These are phyloP conservation scores for Caretta caretta DNA, from an alignment of 2,113 vertebrate genomes.

Conservation along the genomic window DNA sequence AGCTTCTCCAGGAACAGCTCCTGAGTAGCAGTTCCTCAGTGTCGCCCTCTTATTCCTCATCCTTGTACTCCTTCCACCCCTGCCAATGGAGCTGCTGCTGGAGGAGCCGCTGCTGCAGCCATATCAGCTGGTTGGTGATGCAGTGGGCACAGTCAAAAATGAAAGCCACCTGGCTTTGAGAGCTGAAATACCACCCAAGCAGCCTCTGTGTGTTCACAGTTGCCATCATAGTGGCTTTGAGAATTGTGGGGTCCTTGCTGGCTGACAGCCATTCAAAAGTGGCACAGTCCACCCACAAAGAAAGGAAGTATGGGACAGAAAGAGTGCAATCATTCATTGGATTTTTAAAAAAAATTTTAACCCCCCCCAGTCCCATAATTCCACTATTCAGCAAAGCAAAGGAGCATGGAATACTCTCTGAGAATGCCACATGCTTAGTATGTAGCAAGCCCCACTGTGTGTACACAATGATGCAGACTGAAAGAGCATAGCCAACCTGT, in stretches of 20 bases:
- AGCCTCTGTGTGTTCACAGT: background rate
- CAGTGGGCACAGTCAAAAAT: background rate
- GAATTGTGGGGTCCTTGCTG: background rate
- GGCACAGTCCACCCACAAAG: background rate
- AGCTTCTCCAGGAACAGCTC: background rate
- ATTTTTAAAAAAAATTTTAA: no score
- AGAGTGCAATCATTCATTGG: no score
- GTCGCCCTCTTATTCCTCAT: background rate
- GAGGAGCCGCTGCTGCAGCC: background rate
- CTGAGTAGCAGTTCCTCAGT: background rate
- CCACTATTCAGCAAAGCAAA: background rate
- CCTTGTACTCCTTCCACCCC: background rate
- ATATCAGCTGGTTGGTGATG: background rate
- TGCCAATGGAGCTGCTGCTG: background rate
- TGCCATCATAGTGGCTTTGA: background rate
- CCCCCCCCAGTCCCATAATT: background rate
- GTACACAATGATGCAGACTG: background rate
- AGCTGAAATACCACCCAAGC: no score
- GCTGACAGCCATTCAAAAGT: background rate
- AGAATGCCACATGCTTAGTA: background rate
- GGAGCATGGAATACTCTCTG: background rate
- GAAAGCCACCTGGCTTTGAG: no score
- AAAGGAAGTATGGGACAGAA: background rate
- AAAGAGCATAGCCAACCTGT: background rate
- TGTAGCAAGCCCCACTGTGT: background rate